Evolutionary conservation across 2,797 vertebrate genomes (phyloP), one percentile per base, ranked within the genome.

Genomic region (Sebastes alutus): DNA sequence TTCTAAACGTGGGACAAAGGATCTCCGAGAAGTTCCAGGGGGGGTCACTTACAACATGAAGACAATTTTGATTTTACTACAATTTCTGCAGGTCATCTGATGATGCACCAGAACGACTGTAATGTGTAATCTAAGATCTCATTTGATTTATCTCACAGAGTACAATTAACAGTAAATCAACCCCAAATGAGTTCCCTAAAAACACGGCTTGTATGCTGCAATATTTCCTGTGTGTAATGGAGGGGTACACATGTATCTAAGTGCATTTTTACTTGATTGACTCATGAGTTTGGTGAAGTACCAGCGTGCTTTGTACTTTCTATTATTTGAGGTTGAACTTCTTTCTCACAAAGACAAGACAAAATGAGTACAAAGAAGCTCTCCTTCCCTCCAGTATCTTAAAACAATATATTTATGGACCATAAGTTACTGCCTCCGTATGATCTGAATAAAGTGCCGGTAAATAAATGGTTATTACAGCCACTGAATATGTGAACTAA

Each of bases 131-230:
- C 32, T 10, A 33, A 33, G 32, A 0, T 33, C 0, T 10, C 9
- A 33, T 33, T 33, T 33, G 32, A 33, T 33, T 33, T 33, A 33
- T 33, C 32, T 33, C 32, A 33, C 33, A 35, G 4, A 11, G 33
- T 12, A 35, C 16, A 6, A n/a, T 11, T 61, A 22, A 35, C 20
- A 62, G 18, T 46, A 46, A 46, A 46, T 46, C 16, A 46, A 46
- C 14, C 42, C 16, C 6, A 46, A 46, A 18, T 7, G 14, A 0
- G 42, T 9, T 10, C 25, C 38, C 38, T n/a, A n/a, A 49, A n/a
- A 16, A 10, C 4, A 14, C 0, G 1, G 14, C 22, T 2, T 1
- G 23, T 29, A 5, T 64, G 7, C 35, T 4, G 2, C 0, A 27
- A 18, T 42, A 27, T 42, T 42, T 42, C 9, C 16, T 8, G 7